Percentiles rank a stretch among this genome's conserved stretches.
phyloP scores from a whole-genome alignment of 2,797 vertebrate species.

The Ptychobarbus kaznakovi region DNA sequence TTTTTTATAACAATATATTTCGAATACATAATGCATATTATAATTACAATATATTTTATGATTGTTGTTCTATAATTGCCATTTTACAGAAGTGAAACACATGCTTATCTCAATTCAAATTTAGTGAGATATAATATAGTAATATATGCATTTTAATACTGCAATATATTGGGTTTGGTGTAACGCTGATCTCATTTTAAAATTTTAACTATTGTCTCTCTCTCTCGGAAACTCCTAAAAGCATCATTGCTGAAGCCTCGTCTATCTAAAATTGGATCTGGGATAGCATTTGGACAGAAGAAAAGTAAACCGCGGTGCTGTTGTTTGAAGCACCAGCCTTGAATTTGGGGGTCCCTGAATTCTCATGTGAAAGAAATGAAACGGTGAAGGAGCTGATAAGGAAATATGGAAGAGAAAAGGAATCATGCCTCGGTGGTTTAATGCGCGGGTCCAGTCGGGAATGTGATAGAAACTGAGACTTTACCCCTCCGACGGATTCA shows the following conservation, averaged over 20 bases:
- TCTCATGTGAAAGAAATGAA: slow-evolving; percentile 95
- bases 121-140: slow-evolving; percentile 54
- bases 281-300: slow-evolving; percentile 94
- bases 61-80: slow-evolving; percentile 36
- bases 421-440: slow-evolving; percentile 87
- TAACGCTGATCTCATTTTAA: slow-evolving; percentile 73
- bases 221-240: slow-evolving; percentile 75
- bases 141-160: slow-evolving; percentile 50
- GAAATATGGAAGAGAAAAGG: slow-evolving; percentile 82
- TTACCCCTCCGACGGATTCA: slow-evolving; percentile 88
- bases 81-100: slow-evolving; percentile 39
- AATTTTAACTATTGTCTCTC: slow-evolving; percentile 80
- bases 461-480: slow-evolving; percentile 94
- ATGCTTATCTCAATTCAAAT: slow-evolving; percentile 47
- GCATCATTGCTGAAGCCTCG: slow-evolving; percentile 85
- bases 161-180: slow-evolving; percentile 58
- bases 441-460: slow-evolving; percentile 88
- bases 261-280: slow-evolving; percentile 99
- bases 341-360: slow-evolving; percentile 93
- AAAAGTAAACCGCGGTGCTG: slow-evolving; percentile 87
- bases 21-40: slow-evolving; percentile 14
- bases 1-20: background rate
- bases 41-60: slow-evolving; percentile 36
- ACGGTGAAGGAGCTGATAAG: slow-evolving; percentile 97
- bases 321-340: slow-evolving; percentile 88